Evolutionary conservation across 2,888 invertebrate species (phyloP).

Genomic region (Xylota sylvarum): DNA sequence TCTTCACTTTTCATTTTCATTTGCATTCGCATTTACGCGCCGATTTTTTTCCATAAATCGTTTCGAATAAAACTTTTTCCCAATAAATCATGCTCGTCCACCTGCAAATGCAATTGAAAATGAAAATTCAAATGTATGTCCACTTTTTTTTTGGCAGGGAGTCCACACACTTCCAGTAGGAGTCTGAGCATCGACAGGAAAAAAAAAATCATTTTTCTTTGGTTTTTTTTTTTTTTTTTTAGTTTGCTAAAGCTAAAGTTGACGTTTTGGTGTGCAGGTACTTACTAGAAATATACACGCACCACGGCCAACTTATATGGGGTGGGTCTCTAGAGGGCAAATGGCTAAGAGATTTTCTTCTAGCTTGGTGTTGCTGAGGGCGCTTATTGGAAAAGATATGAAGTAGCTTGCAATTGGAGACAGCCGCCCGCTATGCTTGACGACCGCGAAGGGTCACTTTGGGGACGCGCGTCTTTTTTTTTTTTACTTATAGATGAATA

Average conservation of each 20-base stretch:
- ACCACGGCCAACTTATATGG: slow-evolving; percentile 52
- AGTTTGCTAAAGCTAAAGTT: slow-evolving; percentile 48
- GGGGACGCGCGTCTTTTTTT: slow-evolving; percentile 26
- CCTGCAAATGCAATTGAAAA: slow-evolving; percentile 22
- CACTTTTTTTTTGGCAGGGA: slow-evolving; percentile 11
- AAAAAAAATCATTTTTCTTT: slow-evolving; percentile 19
- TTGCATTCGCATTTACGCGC: slow-evolving; percentile 76
- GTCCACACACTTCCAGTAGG: slow-evolving; percentile 18
- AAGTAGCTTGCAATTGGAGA: background rate
- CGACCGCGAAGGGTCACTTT: slow-evolving; percentile 31
- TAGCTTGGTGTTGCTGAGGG: slow-evolving; percentile 29
- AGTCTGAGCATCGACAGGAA: slow-evolving; percentile 2
- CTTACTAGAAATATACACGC: slow-evolving; percentile 53
- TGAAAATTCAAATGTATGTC: slow-evolving; percentile 42
- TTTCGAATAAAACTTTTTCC: slow-evolving; percentile 13
- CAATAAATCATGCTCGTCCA: slow-evolving; percentile 1
- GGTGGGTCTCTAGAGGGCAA: slow-evolving; percentile 57
- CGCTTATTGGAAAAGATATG: no score
- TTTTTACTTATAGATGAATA: slow-evolving; percentile 14
- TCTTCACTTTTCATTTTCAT: slow-evolving; percentile 74
- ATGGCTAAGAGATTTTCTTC: background rate
- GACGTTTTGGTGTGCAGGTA: slow-evolving; percentile 61
- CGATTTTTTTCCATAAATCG: slow-evolving; percentile 58
- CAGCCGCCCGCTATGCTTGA: background rate
- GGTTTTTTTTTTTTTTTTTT: slow-evolving; percentile 33